Percentiles rank a stretch among this genome's conserved stretches.
phyloP scores from a whole-genome alignment of 1,140 invertebrate species.

The Drosophila paulistorum region DNA sequence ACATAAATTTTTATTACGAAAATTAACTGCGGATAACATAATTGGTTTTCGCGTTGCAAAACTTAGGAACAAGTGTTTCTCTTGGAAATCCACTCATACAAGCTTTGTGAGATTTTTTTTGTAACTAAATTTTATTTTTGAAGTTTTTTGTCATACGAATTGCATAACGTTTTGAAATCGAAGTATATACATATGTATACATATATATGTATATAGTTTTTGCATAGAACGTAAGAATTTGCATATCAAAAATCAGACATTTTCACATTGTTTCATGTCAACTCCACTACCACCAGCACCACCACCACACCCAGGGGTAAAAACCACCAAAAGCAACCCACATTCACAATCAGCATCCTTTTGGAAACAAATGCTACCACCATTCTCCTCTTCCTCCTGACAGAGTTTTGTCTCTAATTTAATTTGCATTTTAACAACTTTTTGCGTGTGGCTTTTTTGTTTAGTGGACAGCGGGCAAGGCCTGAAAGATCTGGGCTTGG shows the following conservation, averaged over 20 bases:
- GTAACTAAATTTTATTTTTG: background rate
- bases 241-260: slow-evolving; percentile 10
- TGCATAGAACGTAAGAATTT: slow-evolving; percentile 7
- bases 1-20: background rate
- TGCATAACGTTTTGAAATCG: slow-evolving; percentile 2
- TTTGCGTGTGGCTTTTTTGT: slow-evolving; percentile 74
- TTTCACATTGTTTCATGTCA: slow-evolving; percentile 13
- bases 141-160: background rate
- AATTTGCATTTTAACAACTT: slow-evolving; percentile 82
- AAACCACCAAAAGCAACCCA: slow-evolving; percentile 37
- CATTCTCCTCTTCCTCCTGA: slow-evolving; percentile 30
- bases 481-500: slow-evolving; percentile 7
- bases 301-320: background rate
- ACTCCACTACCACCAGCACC: background rate
- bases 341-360: slow-evolving; percentile 21
- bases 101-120: background rate
- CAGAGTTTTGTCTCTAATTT: slow-evolving; percentile 76
- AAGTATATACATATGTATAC: background rate
- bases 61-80: no score
- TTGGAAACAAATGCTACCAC: slow-evolving; percentile 25
- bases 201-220: background rate
- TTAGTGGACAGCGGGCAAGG: slow-evolving; percentile 37
- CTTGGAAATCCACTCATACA: no score
- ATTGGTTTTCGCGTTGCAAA: no score
- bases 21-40: background rate